phyloP scores from a whole-genome alignment of 2,888 invertebrate species.

The Lordiphosa fenestrarum region DNA sequence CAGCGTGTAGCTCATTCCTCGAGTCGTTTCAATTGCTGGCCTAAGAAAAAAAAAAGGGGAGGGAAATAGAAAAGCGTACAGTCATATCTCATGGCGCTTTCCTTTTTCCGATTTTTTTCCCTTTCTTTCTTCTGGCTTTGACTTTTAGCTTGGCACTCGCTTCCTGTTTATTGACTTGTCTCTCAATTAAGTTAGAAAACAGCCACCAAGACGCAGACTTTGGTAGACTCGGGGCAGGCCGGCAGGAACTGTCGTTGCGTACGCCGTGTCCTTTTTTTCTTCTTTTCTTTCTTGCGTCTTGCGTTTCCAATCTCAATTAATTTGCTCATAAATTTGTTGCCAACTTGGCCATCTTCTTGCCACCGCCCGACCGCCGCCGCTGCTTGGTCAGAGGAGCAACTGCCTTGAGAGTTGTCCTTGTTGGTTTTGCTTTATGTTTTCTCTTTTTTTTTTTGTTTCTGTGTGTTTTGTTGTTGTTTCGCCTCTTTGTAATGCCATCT shows the following conservation, averaged over 20 bases:
- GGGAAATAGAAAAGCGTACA: neutral
- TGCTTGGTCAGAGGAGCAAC: constrained; percentile 16
- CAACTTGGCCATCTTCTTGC: constrained; percentile 44
- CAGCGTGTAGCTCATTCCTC: neutral
- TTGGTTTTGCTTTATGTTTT: constrained; percentile 6
- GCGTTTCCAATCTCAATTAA: constrained; percentile 76
- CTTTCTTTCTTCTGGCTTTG: constrained; percentile 46
- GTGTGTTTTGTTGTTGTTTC: no score
- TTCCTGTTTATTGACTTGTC: constrained; percentile 76
- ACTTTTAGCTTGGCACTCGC: constrained; percentile 63
- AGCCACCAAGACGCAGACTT: constrained; percentile 59
- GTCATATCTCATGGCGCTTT: constrained; percentile 13
- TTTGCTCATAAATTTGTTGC: constrained; percentile 76
- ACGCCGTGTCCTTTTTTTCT: constrained; percentile 23
- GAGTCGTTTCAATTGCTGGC: neutral
- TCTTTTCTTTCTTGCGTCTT: constrained; percentile 25
- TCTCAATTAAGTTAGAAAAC: constrained; percentile 72
- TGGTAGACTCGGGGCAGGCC: neutral
- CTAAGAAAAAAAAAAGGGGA: neutral
- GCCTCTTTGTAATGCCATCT: constrained; percentile 61
- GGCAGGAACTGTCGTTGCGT: constrained; percentile 47
- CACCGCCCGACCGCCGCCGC: constrained; percentile 1
- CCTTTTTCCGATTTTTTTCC: constrained; percentile 7
- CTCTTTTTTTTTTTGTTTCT: constrained; percentile 34
- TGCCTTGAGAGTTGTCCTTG: constrained; percentile 36